Evolutionary conservation across 1,140 invertebrate genomes (phyloP), one percentile per base, ranked within the genome.

Genomic region (Zaprionus davidi): DNA sequence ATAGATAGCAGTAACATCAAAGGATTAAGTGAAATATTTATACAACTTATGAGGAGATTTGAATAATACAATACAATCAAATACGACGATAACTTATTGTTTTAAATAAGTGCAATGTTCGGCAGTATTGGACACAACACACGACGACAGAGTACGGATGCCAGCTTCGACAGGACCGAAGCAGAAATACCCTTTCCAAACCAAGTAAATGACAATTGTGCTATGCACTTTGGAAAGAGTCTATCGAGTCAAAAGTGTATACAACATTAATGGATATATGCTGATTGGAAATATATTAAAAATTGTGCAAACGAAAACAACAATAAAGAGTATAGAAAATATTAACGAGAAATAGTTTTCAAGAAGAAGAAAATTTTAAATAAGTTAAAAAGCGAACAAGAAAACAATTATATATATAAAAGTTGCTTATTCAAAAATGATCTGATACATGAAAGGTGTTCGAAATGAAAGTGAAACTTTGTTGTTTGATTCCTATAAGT

Each of bases 21-120:
- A 68, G 51, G 58, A 82, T 71, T 69, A 83, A 72, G 77, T 87
- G 72, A 51, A 83, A 86, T 77, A 86, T 88, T 86, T 86, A 20
- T 86, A 86, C 82, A 86, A 65, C 64, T 76, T 86, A 78, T 9
- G 55, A 62, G 17, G 67, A 70, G 24, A 56, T 79, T 41, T 36
- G 65, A 58, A 55, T 31, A 66, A 59, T 31, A 31, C 28, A 31
- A 31, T 58, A 76, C 20, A 57, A 51, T 63, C 28, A 7, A 56
- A 63, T 64, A 44, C 41, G 55, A 57, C 46, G 46, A 51, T 26
- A 55, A 12, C 15, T 22, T 24, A 20, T 68, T 60, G 26, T 53
- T 24, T 26, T 9, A 5, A 36, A 41, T 12, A 13, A 20, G 49
- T 70, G 72, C 72, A 67, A 34, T 53, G 26, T 60, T 46, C n/a